Base-by-base conservation (phyloP, 2,113 vertebrate species). In the Seriola dumerili region DNA sequence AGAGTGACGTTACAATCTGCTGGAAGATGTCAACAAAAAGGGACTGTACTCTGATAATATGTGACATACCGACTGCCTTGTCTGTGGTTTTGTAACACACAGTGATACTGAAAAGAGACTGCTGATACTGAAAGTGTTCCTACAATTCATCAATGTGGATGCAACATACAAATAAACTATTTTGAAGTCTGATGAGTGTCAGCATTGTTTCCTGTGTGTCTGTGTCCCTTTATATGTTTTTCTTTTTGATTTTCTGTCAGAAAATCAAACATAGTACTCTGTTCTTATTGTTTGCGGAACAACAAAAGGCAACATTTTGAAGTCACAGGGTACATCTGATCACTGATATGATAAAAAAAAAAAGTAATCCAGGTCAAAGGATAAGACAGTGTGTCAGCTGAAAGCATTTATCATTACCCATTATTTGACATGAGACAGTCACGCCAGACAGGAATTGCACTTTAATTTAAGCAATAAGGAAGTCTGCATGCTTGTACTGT, bases 341-440 rank as follows among this genome's bases (percentile, higher is more conserved):
- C 19, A 12, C 10, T 14, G 72, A 42, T 61, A 72, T 58, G n/a
- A 62, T 64, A n/a, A n/a, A n/a, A 55, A 63, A 75, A 75, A 23
- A 74, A 32, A 34, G 38, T 12, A 25, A 78, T 42, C 13, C 54
- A 86, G 73, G 76, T 72, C 66, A 76, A 72, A 72, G 9, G 36
- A 14, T 38, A 5, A 48, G 40, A 52, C 40, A 57, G 1, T 74
- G 54, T 19, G 8, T 81, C 52, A 40, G 16, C 11, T 44, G 19
- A 57, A 32, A 54, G 63, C 7, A 1, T 78, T 89, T 54, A 68
- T 78, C 57, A 72, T 58, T 77, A 58, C 21, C 44, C 46, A 62
- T 66, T 8, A 59, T 85, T 54, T 65, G 67, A 42, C 44, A 77
- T 10, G 1, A 80, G 62, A 21, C 6, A 57, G 25, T 36, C 23